A percentile compares a stretch with the other conserved stretches of the same genome.
phyloP scores from a whole-genome alignment of 1,140 invertebrate genomes.

The Drosophila kikkawai region DNA sequence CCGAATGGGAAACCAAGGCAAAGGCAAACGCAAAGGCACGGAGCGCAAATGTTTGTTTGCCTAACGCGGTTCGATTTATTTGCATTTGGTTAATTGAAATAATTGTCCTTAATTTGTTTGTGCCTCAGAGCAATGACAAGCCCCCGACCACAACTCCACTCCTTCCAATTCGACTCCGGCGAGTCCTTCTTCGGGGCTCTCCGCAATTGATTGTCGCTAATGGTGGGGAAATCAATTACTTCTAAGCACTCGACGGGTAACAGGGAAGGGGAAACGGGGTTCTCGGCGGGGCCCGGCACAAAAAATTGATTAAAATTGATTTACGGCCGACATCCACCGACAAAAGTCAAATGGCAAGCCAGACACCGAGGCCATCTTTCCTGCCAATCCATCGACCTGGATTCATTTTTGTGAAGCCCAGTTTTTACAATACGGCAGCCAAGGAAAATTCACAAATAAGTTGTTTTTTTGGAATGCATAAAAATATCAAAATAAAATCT shows the following conservation, averaged over 20 bases:
- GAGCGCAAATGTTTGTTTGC: conserved; percentile 67
- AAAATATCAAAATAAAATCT: no score
- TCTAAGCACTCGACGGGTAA: conserved; percentile 54
- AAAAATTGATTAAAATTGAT: conserved; percentile 81
- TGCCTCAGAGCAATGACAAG: conserved; percentile 66
- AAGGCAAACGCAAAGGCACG: conserved; percentile 32
- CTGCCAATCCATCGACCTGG: conserved; percentile 2
- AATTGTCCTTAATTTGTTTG: conserved; percentile 84
- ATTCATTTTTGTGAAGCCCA: background rate
- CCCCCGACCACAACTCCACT: background rate
- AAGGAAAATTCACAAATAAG: background rate
- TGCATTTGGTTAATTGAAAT: conserved; percentile 84
- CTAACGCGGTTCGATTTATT: conserved; percentile 81
- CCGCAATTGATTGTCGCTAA: conserved; percentile 77
- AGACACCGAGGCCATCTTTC: conserved; percentile 36
- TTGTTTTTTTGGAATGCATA: background rate
- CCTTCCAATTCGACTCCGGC: conserved; percentile 10
- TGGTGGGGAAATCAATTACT: conserved; percentile 78
- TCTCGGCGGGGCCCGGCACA: background rate
- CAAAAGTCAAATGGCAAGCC: conserved; percentile 49
- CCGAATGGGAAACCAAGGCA: conserved; percentile 25
- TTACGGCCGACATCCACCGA: conserved; percentile 48
- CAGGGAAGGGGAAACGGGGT: background rate
- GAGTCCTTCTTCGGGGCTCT: conserved; percentile 26
- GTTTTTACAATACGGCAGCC: background rate